Evolutionary conservation across 2,797 vertebrate genomes (phyloP).

Genomic region (Serranus cabrilla): DNA sequence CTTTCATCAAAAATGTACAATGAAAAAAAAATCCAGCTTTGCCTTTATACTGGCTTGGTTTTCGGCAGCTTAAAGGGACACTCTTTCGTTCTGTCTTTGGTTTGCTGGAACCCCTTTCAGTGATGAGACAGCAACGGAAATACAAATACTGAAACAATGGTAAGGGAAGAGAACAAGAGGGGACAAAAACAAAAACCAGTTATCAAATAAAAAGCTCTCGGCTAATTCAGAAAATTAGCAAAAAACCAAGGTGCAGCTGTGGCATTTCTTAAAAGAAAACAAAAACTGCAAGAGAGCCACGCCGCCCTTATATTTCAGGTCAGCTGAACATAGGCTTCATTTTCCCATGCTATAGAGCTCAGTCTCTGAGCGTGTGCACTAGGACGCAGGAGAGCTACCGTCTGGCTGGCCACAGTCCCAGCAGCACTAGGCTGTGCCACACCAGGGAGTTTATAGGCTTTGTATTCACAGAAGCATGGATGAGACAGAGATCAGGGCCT

Average conservation of each 20-base stretch:
- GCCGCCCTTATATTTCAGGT: constrained; percentile 75
- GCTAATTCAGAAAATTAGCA: constrained; percentile 84
- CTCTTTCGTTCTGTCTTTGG: constrained; percentile 87
- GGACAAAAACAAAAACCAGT: constrained; percentile 61
- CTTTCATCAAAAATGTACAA: constrained; percentile 69
- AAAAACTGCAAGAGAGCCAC: constrained; percentile 73
- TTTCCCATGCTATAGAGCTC: constrained; percentile 83
- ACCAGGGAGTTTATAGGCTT: constrained; percentile 87
- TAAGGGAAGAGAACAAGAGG: constrained; percentile 69
- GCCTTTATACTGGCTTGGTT: constrained; percentile 77
- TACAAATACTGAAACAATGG: constrained; percentile 70
- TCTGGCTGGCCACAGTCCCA: constrained; percentile 75
- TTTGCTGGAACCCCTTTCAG: constrained; percentile 81
- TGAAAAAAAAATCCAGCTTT: constrained; percentile 68
- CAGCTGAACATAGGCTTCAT: constrained; percentile 83
- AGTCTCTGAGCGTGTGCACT: constrained; percentile 86
- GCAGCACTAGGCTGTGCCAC: constrained; percentile 68
- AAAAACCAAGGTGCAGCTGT: constrained; percentile 76
- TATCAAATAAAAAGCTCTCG: constrained; percentile 73
- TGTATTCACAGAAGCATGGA: constrained; percentile 88
- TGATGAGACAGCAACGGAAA: constrained; percentile 65
- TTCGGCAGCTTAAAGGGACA: constrained; percentile 84
- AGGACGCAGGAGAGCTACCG: constrained; percentile 91
- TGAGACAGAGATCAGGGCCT: constrained; percentile 85
- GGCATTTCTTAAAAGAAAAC: constrained; percentile 64